Conservation (phyloP, 2,888 invertebrate genomes). For the Halocaridina rubra region DNA sequence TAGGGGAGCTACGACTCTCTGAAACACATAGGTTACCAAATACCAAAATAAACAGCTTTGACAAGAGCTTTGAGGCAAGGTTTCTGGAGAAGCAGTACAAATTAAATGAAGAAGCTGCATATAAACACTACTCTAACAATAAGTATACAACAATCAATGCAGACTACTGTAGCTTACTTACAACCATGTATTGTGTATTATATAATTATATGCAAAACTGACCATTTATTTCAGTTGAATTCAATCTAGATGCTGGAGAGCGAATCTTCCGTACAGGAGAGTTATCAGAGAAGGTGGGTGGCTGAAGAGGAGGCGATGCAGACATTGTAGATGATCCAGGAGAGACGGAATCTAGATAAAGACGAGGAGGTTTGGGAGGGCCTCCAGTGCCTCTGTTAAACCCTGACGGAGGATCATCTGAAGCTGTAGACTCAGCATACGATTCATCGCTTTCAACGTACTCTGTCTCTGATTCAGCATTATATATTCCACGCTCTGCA, state of each 20-base stretch:
- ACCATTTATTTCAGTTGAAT: conserved; percentile 46
- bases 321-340: not conserved
- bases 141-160: not conserved
- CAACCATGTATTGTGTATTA: not conserved
- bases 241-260: conserved; percentile 26
- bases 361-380: conserved; percentile 61
- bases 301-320: not conserved
- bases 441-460: conserved; percentile 61
- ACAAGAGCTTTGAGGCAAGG: not conserved
- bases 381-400: conserved; percentile 20
- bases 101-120: too few relatives aligned
- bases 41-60: not conserved
- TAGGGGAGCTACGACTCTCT: conserved; percentile 39
- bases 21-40: not conserved
- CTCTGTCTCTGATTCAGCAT: conserved; percentile 50
- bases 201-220: too few relatives aligned
- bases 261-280: not conserved
- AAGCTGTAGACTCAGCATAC: conserved; percentile 30
- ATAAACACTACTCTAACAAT: too few relatives aligned
- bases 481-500: not conserved
- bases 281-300: not conserved
- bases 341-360: conserved; percentile 16
- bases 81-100: too few relatives aligned
- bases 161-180: not conserved
- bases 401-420: conserved; percentile 10